Percentiles rank a stretch among this genome's conserved stretches.
These are phyloP conservation scores for Monomorium pharaonis DNA, from an alignment of 1,140 invertebrate species.

Conservation along the genomic window DNA sequence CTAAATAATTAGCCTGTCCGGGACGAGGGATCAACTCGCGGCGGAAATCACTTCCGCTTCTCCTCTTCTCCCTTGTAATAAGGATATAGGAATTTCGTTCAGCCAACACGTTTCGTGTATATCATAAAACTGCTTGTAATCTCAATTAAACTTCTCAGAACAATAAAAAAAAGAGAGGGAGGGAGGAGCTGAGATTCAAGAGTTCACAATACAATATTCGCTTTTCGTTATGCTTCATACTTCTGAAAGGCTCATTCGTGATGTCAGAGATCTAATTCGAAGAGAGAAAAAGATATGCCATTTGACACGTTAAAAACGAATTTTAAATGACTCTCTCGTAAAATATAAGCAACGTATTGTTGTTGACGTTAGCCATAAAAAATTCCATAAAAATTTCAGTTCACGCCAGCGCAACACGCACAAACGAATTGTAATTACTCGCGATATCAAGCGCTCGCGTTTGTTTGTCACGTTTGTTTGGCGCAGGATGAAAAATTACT, in stretches of 20 bases:
- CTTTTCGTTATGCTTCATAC: neutral
- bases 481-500: neutral
- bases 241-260: neutral
- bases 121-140: too few relatives aligned
- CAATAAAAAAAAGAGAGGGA: too few relatives aligned
- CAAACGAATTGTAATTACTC: slow-evolving; percentile 15
- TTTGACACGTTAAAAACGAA: neutral
- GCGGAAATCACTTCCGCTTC: too few relatives aligned
- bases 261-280: slow-evolving; percentile 11
- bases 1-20: too few relatives aligned
- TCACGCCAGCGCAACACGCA: neutral
- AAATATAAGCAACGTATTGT: neutral
- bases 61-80: too few relatives aligned
- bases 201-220: slow-evolving; percentile 3
- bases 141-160: too few relatives aligned
- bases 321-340: neutral
- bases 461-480: too few relatives aligned
- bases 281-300: neutral
- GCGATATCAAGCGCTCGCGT: neutral
- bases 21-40: too few relatives aligned
- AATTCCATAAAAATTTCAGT: slow-evolving; percentile 22
- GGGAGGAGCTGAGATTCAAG: too few relatives aligned
- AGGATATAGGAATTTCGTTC: too few relatives aligned
- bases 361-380: slow-evolving; percentile 34
- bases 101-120: too few relatives aligned